Percentiles rank a stretch among this genome's conserved stretches.
phyloP scores from a whole-genome alignment of 2,113 vertebrate genomes.

The Odocoileus virginianus region DNA sequence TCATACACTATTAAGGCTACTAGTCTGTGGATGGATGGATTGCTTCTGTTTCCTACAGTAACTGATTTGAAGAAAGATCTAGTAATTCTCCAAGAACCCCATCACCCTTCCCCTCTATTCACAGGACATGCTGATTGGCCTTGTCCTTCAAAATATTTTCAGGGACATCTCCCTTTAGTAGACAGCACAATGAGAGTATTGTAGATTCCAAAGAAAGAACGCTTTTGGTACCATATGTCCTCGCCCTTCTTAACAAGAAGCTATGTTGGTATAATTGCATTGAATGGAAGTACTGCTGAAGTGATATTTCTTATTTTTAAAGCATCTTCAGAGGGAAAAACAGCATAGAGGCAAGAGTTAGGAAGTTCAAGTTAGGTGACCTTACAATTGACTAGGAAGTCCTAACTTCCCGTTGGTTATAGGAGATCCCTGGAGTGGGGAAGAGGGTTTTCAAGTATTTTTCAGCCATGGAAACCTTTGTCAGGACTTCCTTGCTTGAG shows the following conservation, averaged over 20 bases:
- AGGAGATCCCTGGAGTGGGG: rapidly evolving
- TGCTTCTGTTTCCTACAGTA: neutral
- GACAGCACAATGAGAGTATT: neutral
- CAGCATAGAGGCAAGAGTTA: neutral
- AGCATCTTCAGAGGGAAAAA: neutral
- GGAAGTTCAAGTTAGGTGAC: neutral
- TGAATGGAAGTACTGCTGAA: neutral
- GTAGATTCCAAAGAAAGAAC: neutral
- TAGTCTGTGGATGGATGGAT: neutral
- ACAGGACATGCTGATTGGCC: neutral
- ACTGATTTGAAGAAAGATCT: neutral
- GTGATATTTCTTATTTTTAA: neutral
- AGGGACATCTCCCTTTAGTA: neutral
- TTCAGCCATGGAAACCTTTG: neutral
- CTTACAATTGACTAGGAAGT: neutral
- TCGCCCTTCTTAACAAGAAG: neutral
- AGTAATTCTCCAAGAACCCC: neutral
- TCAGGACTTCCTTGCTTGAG: neutral
- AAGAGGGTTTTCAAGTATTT: neutral
- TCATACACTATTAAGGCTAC: neutral
- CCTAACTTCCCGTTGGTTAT: neutral
- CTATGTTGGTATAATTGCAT: neutral
- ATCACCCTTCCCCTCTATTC: neutral
- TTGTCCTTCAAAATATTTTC: neutral
- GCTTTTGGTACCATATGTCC: too few relatives aligned